These are phyloP conservation scores for Chouioia cunea DNA, from an alignment of 2,888 invertebrate genomes.

Conservation along the genomic window DNA sequence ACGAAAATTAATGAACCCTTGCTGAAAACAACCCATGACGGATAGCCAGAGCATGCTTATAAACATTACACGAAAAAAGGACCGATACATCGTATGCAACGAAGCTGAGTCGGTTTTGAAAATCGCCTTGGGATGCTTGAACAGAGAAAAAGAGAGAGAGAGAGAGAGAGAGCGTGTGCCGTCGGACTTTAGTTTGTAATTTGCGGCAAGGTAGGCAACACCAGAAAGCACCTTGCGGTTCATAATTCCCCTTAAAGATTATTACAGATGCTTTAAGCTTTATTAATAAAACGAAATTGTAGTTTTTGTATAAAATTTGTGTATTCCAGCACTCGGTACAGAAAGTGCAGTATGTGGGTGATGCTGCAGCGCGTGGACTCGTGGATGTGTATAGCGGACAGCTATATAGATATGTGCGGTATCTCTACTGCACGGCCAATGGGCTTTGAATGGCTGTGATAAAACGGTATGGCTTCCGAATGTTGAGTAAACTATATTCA, in stretches of 20 bases:
- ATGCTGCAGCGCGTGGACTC: not conserved
- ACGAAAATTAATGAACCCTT: not conserved
- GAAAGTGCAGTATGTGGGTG: not conserved
- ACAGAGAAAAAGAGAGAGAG: too few relatives aligned
- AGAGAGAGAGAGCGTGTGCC: not conserved
- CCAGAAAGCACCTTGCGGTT: too few relatives aligned
- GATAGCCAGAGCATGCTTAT: too few relatives aligned
- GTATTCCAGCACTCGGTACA: not conserved
- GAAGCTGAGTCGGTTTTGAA: conserved; percentile 23
- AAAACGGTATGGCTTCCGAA: conserved; percentile 69
- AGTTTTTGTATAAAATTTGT: not conserved
- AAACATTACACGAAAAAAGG: too few relatives aligned
- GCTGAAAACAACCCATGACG: too few relatives aligned
- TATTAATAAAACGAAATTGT: too few relatives aligned
- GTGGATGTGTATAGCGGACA: conserved; percentile 54
- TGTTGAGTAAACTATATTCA: conserved; percentile 68
- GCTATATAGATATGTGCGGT: conserved; percentile 66
- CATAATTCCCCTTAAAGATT: too few relatives aligned
- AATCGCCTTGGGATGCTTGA: conserved; percentile 31
- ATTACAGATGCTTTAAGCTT: too few relatives aligned
- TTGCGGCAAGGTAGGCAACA: conserved; percentile 1
- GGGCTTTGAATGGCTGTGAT: conserved; percentile 68
- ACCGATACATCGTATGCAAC: not conserved
- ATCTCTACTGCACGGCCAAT: conserved; percentile 68
- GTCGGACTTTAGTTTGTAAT: conserved; percentile 20